Evolutionary conservation across 2,797 vertebrate species (phyloP).

Genomic region (Syngnathus rostellatus): DNA sequence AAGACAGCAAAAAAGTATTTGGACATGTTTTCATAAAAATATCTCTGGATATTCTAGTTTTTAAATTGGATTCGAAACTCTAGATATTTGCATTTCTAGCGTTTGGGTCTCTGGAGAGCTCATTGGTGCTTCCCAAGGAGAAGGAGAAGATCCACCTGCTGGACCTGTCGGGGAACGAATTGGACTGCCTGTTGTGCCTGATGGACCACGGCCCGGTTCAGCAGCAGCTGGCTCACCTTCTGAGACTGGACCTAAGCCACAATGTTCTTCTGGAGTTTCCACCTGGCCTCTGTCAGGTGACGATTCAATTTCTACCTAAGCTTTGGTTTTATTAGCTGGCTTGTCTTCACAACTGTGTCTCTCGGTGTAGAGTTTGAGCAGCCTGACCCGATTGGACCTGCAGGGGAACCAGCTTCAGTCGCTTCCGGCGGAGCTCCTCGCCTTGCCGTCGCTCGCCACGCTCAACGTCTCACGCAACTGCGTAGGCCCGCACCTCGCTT

Average conservation of each 20-base stretch:
- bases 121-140: slow-evolving; percentile 64
- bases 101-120: slow-evolving; percentile 60
- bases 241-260: slow-evolving; percentile 85
- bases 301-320: not conserved
- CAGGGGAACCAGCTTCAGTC: slow-evolving; percentile 79
- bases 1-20: slow-evolving; percentile 22
- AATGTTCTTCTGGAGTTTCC: slow-evolving; percentile 79
- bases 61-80: not conserved
- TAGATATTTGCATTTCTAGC: slow-evolving; percentile 21
- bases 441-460: slow-evolving; percentile 71
- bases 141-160: slow-evolving; percentile 80
- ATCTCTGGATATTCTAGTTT: not conserved
- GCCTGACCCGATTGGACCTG: slow-evolving; percentile 84
- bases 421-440: slow-evolving; percentile 75
- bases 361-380: slow-evolving; percentile 71
- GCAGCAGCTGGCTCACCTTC: slow-evolving; percentile 76
- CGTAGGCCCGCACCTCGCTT: slow-evolving; percentile 72
- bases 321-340: too few relatives aligned
- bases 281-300: slow-evolving; percentile 78
- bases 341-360: not conserved
- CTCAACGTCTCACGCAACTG: slow-evolving; percentile 87
- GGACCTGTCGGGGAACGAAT: slow-evolving; percentile 90
- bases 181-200: slow-evolving; percentile 78
- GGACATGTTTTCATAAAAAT: not conserved
- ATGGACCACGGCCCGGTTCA: slow-evolving; percentile 66